Evolutionary conservation across 2,888 invertebrate species (phyloP).

Genomic region (Geophilus truncorum): DNA sequence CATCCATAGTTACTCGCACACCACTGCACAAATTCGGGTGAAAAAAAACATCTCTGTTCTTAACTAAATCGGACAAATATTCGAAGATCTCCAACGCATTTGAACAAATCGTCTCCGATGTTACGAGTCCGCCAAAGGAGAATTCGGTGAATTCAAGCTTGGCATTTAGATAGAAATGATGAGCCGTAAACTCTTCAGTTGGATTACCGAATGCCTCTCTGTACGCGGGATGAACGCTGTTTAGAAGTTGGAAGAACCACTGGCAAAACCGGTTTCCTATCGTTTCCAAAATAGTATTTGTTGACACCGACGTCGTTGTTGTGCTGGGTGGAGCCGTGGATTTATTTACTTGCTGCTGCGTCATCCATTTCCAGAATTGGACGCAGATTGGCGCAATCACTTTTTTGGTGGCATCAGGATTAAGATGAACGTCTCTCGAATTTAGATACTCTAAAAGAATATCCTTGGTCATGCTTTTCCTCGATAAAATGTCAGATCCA

Average conservation of each 20-base stretch:
- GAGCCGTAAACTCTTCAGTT: slow-evolving; percentile 46
- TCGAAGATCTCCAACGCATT: not conserved
- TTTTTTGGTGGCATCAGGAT: slow-evolving; percentile 53
- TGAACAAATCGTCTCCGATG: not conserved
- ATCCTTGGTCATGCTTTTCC: slow-evolving; percentile 52
- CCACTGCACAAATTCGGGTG: slow-evolving; percentile 50
- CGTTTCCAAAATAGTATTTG: slow-evolving; percentile 45
- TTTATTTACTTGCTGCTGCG: not conserved
- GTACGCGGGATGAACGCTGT: slow-evolving; percentile 40
- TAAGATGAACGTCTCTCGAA: slow-evolving; percentile 50
- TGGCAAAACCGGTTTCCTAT: slow-evolving; percentile 56
- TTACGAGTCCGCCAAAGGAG: not conserved
- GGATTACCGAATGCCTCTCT: not conserved
- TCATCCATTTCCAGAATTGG: not conserved
- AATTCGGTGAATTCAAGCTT: slow-evolving; percentile 37
- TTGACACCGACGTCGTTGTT: not conserved
- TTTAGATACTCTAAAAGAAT: slow-evolving; percentile 56
- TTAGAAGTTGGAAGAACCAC: slow-evolving; percentile 57
- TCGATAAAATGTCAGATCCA: not conserved
- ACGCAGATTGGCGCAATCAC: slow-evolving; percentile 44
- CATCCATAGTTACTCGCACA: slow-evolving; percentile 56
- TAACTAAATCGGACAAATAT: slow-evolving; percentile 29
- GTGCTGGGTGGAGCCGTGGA: not conserved
- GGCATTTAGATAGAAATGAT: slow-evolving; percentile 58
- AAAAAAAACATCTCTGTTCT: slow-evolving; percentile 32